phyloP scores from a whole-genome alignment of 1,140 invertebrate genomes.

The Aphaenogaster rudis region DNA sequence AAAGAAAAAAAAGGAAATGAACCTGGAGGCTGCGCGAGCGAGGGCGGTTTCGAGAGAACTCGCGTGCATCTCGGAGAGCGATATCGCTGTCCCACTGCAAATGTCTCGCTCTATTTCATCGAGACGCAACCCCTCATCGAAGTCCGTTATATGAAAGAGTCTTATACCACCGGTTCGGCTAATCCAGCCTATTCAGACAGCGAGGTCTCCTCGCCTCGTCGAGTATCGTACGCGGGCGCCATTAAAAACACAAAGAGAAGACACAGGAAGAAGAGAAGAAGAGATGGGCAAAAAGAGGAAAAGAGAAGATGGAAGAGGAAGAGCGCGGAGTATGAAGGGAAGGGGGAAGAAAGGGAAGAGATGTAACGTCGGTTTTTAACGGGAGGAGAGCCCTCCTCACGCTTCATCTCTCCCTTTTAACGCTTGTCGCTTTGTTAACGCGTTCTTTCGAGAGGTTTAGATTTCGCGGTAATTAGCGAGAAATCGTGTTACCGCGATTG shows the following conservation, averaged over 20 bases:
- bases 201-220: conserved; percentile 43
- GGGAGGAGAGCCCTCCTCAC: conserved; percentile 16
- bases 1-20: background rate
- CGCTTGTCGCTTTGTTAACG: conserved; percentile 45
- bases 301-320: background rate
- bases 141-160: conserved; percentile 39
- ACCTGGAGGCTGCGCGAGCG: background rate
- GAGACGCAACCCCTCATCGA: conserved; percentile 19
- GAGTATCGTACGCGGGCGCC: conserved; percentile 41
- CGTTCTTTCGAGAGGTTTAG: conserved; percentile 63
- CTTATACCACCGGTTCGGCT: conserved; percentile 47
- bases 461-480: conserved; percentile 68
- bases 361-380: conserved; percentile 69
- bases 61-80: conserved; percentile 31
- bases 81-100: conserved; percentile 59
- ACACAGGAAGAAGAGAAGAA: background rate
- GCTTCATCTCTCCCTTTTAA: conserved; percentile 50
- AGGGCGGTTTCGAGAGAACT: conserved; percentile 10
- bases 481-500: conserved; percentile 30
- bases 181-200: conserved; percentile 61
- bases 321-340: background rate
- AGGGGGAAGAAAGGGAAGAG: conserved; percentile 29
- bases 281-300: background rate
- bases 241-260: conserved; percentile 67
- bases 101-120: conserved; percentile 67